Evolutionary conservation across 1,140 invertebrate genomes (phyloP), one percentile per base, ranked within the genome.

Genomic region (Procambarus clarkii): DNA sequence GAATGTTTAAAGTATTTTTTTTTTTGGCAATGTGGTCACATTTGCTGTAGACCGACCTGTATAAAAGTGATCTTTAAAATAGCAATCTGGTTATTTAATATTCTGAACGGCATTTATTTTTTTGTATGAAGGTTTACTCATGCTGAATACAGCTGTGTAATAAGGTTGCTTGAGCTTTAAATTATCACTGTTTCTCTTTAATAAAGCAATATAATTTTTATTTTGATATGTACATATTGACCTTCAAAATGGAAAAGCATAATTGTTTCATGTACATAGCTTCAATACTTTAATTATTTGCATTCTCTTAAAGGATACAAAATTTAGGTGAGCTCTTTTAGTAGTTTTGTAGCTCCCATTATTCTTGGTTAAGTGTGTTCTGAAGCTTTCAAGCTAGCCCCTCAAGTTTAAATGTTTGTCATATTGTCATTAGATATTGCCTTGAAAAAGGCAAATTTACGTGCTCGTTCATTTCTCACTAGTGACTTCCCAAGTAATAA

Each of bases 151-250:
- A 64, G 21, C 3, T 64, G 60, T 18, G 21, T 74, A 74, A 24
- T 74, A 74, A 74, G 69, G 34, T 74, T 74, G 24, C 69, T 74
- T 74, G 24, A 74, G 69, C 69, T 34, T 34, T 74, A 24, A 74
- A 74, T 9, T 34, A 5, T 64, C 18, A 18, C 60, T 74, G 69
- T 74, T 74, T 24, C 21, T 74, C 69, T 34, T 21, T 74, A 74
- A 34, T 74, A 74, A 34, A 74, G 69, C 69, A 74, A 34, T 34
- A 74, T 74, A 8, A 34, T 24, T 74, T 74, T 34, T 34, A 34
- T 74, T 74, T 74, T 34, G 24, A 24, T 21, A 74, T 74, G 69
- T 74, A 74, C 15, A 74, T 74, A 74, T 74, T 74, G n/a, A 71
- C n/a, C n/a, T 34, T 24, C 69, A 74, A 34, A 74, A 74, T 74